phyloP scores from a whole-genome alignment of 2,888 invertebrate species.

The Aelia acuminata region DNA sequence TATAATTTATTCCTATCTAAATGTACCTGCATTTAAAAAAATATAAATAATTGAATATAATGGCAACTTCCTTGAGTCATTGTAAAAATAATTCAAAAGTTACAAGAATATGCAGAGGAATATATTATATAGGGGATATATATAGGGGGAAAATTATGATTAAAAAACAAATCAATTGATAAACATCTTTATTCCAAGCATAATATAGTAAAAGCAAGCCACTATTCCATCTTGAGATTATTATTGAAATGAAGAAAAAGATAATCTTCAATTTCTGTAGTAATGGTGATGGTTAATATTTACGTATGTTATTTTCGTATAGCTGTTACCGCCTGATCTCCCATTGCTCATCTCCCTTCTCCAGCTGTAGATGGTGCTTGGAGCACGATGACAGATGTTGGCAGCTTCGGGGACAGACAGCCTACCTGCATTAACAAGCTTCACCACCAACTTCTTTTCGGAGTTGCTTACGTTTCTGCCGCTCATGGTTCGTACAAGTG shows the following conservation, averaged over 20 bases:
- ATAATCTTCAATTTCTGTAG: background rate
- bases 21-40: too few species aligned
- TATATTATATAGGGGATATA: background rate
- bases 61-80: too few species aligned
- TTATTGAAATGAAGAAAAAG: background rate
- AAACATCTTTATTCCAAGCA: background rate
- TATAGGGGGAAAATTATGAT: background rate
- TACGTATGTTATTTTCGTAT: background rate
- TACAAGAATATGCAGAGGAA: too few species aligned
- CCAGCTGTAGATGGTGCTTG: background rate
- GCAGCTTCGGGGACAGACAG: background rate
- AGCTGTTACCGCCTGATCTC: background rate
- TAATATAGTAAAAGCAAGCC: background rate
- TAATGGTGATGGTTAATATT: background rate
- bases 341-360: background rate
- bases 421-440: background rate
- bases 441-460: background rate
- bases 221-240: background rate
- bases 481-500: background rate
- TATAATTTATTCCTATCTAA: too few species aligned
- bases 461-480: background rate
- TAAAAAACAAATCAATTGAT: background rate
- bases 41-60: too few species aligned
- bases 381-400: background rate
- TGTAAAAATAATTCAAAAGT: too few species aligned